Evolutionary conservation across 2,797 vertebrate species (phyloP).

Genomic region (Limnodromus scolopaceus): DNA sequence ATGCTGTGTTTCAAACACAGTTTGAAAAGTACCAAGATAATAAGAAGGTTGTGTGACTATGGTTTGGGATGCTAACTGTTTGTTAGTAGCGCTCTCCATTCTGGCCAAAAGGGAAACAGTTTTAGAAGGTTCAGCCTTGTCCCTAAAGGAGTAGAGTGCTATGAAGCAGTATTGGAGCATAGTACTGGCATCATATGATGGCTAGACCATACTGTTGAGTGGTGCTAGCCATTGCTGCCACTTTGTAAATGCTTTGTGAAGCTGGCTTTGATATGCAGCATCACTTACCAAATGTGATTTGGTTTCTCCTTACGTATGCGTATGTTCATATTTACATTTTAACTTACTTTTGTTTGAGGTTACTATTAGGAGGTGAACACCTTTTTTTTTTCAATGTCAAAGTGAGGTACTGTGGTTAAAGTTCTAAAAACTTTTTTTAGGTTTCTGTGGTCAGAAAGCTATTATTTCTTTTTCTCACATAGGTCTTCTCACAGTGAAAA

Average conservation of each 20-base stretch:
- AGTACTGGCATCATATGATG: not conserved
- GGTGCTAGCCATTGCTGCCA: not conserved
- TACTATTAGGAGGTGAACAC: not conserved
- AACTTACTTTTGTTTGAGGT: not conserved
- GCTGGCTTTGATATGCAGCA: not conserved
- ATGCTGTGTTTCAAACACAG: not conserved
- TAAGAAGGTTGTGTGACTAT: not conserved
- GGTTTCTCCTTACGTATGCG: not conserved
- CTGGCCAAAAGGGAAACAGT: not conserved
- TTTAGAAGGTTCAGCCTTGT: not conserved
- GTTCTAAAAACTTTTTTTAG: not conserved
- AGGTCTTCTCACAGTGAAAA: not conserved
- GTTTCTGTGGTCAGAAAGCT: not conserved
- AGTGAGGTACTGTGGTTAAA: not conserved
- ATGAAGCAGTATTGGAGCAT: not conserved
- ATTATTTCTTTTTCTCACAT: not conserved
- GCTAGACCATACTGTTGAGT: not conserved
- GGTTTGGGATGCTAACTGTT: accelerated
- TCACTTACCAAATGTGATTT: not conserved
- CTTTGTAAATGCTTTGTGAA: not conserved
- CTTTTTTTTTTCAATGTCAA: not conserved
- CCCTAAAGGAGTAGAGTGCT: not conserved
- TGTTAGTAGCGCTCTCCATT: not conserved
- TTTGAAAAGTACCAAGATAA: not conserved
- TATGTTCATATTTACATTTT: not conserved